Percentiles rank a stretch among this genome's conserved stretches.
Conservation (phyloP, 1,140 invertebrate genomes). For the Trachelipus rathkii region DNA sequence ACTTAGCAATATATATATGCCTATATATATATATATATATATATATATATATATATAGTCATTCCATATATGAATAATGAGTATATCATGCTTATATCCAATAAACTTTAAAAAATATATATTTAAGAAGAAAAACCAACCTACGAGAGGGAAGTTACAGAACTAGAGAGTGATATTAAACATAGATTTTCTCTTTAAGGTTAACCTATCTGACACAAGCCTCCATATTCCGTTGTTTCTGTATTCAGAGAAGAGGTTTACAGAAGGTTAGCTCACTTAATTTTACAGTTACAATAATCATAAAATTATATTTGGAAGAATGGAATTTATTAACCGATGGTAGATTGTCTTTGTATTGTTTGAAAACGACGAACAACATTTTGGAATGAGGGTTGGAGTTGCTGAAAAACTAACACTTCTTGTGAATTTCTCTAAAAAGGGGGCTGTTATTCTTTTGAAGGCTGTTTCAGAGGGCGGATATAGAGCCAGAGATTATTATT, state of each 20-base stretch:
- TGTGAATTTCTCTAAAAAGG: constrained; percentile 39
- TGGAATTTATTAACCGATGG: neutral
- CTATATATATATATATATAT: too few species aligned
- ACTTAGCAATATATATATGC: too few species aligned
- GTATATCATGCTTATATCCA: too few species aligned
- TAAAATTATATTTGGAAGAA: neutral
- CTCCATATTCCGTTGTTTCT: constrained; percentile 39
- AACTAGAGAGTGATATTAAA: constrained; percentile 42
- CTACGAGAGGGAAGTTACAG: too few species aligned
- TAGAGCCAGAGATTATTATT: constrained; percentile 43
- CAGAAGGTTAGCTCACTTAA: neutral
- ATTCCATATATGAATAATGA: too few species aligned
- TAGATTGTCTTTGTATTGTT: neutral
- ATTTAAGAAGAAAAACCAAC: too few species aligned
- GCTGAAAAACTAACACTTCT: constrained; percentile 45
- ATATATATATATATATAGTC: too few species aligned
- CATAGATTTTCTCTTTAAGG: constrained; percentile 37
- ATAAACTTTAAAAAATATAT: too few species aligned
- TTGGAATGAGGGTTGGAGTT: constrained; percentile 46
- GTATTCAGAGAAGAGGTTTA: constrained; percentile 2
- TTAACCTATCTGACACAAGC: constrained; percentile 39
- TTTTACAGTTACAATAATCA: constrained; percentile 5
- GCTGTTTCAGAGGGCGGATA: constrained; percentile 43
- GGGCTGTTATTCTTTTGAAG: constrained; percentile 39
- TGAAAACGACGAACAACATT: constrained; percentile 42